Conservation (phyloP, 2,888 invertebrate genomes). For the Tyria jacobaeae region DNA sequence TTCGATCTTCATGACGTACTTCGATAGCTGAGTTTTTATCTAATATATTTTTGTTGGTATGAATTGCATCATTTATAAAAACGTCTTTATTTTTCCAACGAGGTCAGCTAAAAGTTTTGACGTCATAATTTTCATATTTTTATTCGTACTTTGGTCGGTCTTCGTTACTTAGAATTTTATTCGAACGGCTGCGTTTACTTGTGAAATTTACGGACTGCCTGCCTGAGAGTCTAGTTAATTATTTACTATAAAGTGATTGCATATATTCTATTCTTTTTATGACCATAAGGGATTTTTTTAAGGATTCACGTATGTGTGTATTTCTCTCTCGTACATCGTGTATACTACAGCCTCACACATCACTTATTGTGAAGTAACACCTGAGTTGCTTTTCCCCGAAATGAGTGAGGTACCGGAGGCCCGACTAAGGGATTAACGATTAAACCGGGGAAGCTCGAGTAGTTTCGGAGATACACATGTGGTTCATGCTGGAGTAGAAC, state of each 20-base stretch:
- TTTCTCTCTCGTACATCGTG: too few relatives aligned
- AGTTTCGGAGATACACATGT: too few relatives aligned
- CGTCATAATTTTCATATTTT: constrained; percentile 5
- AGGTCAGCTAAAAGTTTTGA: constrained; percentile 1
- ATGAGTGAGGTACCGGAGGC: too few relatives aligned
- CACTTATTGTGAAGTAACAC: too few relatives aligned
- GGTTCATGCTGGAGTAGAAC: too few relatives aligned
- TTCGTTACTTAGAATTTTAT: constrained; percentile 3
- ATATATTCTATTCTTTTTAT: too few relatives aligned
- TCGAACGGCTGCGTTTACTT: background rate
- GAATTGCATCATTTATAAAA: constrained; percentile 37
- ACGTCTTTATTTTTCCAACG: constrained; percentile 10
- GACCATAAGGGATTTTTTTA: too few relatives aligned
- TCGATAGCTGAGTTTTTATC: constrained; percentile 39
- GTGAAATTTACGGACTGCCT: background rate
- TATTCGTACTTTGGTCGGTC: background rate
- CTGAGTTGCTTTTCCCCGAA: too few relatives aligned
- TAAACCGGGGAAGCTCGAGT: too few relatives aligned
- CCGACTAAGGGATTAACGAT: too few relatives aligned
- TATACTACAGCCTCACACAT: too few relatives aligned
- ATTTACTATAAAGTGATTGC: background rate
- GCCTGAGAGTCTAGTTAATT: background rate
- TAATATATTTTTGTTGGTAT: constrained; percentile 27
- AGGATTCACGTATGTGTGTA: too few relatives aligned
- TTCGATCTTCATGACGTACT: constrained; percentile 33